Base-by-base conservation (phyloP, 2,888 invertebrate genomes). In the Ennomos quercinarius region DNA sequence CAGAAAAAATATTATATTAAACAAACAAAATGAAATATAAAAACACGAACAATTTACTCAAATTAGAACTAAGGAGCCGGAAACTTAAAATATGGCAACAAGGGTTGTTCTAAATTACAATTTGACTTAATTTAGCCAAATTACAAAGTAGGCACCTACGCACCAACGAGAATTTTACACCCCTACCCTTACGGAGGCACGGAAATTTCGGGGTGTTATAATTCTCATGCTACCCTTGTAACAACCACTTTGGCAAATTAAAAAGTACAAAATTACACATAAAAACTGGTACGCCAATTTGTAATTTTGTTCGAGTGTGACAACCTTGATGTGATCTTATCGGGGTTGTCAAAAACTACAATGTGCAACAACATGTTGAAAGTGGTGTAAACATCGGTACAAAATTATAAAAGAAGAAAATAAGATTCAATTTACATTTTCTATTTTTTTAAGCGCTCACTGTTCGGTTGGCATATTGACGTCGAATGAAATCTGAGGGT, bases 211-310 rank as follows among this genome's bases (percentile, higher is more conserved):
- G 66, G 69, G 68, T 58, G 66, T 72, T 71, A 70, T 73, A 73
- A 63, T 66, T 65, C 61, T 60, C 63, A 57, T 45, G 57, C 66
- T 62, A 66, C 76, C 76, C 78, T 73, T 67, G 71, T 76, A 69
- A 68, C 66, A 64, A 60, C 60, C 76, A 77, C 77, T 78, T 77
- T 78, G 76, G 70, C 70, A 79, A 77, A 79, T 79, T 78, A 79
- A 79, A 77, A 78, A 77, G 77, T 76, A 72, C 73, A 68, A 66
- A 65, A 64, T 72, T 59, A 68, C 63, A 56, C 72, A 72, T 71
- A 72, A 74, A 77, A 74, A 73, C 64, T 64, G 61, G 70, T 65
- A 65, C 66, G 70, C 66, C 77, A 78, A 78, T 78, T 75, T 73
- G 74, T 75, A 70, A 76, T 71, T 68, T 69, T 63, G 60, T 10